These are phyloP conservation scores for Galaxias olidus DNA, from an alignment of 2,797 vertebrate species.

Conservation along the genomic window DNA sequence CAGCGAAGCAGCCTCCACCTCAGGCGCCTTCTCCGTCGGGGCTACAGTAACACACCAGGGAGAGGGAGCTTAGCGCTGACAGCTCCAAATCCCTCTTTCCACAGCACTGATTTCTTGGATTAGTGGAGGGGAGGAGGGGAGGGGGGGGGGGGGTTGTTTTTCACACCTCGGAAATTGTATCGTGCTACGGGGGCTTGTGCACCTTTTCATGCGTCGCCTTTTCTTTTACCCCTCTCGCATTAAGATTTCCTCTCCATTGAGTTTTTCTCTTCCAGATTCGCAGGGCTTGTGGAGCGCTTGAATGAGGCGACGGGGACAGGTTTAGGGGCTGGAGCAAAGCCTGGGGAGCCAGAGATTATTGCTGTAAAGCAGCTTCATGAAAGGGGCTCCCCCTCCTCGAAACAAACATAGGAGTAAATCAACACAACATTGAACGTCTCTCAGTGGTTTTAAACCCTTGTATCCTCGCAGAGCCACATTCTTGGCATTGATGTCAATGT, in stretches of 20 bases:
- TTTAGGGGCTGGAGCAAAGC: constrained; percentile 38
- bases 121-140: constrained; percentile 59
- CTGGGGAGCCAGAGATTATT: constrained; percentile 53
- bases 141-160: constrained; percentile 35
- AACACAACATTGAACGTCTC: too few relatives aligned
- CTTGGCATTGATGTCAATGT: too few relatives aligned
- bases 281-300: not conserved
- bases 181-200: constrained; percentile 53
- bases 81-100: constrained; percentile 69
- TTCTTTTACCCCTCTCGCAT: constrained; percentile 28
- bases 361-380: constrained; percentile 41
- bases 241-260: too few relatives aligned
- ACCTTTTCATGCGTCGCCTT: constrained; percentile 69
- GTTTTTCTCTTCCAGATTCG: too few relatives aligned
- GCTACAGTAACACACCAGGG: constrained; percentile 65
- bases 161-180: constrained; percentile 68
- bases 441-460: too few relatives aligned
- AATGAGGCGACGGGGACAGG: constrained; percentile 16
- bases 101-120: constrained; percentile 69
- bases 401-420: too few relatives aligned
- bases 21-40: constrained; percentile 42
- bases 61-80: constrained; percentile 70
- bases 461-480: too few relatives aligned
- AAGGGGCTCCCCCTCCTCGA: constrained; percentile 40
- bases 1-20: constrained; percentile 24